Percentiles rank a stretch among this genome's conserved stretches.
Evolutionary conservation across 2,797 vertebrate species (phyloP).

Genomic region (Lacerta viridis): DNA sequence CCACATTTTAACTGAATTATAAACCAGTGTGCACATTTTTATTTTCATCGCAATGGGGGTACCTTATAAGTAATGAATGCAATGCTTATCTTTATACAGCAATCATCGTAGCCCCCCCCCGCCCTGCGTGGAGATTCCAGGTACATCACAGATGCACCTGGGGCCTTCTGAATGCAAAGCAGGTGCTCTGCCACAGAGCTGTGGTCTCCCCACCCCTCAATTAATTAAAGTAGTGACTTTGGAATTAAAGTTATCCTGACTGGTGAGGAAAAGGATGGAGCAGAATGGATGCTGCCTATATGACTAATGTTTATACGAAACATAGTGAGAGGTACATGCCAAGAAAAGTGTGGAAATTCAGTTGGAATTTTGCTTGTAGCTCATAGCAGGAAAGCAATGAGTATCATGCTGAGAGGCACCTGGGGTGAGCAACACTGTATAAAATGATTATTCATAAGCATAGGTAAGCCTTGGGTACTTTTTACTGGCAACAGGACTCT

Average conservation of each 20-base stretch:
- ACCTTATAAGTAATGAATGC: not conserved
- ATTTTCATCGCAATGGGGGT: not conserved
- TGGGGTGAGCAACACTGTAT: not conserved
- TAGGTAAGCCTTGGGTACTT: not conserved
- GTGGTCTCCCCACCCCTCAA: not conserved
- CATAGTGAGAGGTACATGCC: too few species aligned
- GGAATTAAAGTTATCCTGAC: not conserved
- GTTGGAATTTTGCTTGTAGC: not conserved
- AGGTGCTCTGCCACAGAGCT: too few species aligned
- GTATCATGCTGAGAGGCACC: not conserved
- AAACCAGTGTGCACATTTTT: not conserved
- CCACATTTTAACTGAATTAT: not conserved
- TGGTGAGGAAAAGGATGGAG: not conserved
- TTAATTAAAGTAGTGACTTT: not conserved
- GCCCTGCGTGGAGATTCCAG: not conserved
- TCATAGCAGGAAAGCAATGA: not conserved
- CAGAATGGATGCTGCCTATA: too few species aligned
- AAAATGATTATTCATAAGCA: not conserved
- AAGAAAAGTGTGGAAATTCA: not conserved
- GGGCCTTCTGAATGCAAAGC: too few species aligned
- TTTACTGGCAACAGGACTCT: not conserved
- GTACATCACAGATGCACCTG: too few species aligned
- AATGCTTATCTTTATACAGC: not conserved
- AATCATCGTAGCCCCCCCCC: too few species aligned
- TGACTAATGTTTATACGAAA: not conserved